A percentile compares a stretch with the other conserved stretches of the same genome.
phyloP scores from a whole-genome alignment of 1,140 invertebrate species.

The Acromyrmex charruanus region DNA sequence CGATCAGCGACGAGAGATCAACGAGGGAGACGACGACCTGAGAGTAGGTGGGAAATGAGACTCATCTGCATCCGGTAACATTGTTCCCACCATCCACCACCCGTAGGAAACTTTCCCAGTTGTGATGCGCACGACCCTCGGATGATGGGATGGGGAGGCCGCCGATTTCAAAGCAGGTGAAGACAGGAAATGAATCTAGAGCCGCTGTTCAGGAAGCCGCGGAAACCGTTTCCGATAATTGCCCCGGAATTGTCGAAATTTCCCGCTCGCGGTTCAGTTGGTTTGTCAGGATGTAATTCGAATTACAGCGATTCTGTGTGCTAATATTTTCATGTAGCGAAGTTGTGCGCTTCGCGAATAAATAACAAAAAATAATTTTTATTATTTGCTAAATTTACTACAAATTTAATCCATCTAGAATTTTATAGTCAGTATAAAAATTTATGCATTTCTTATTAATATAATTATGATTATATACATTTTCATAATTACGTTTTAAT shows the following conservation, averaged over 20 bases:
- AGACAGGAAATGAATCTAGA: constrained; percentile 72
- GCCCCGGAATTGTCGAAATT: constrained; percentile 67
- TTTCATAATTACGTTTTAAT: neutral
- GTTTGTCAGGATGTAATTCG: constrained; percentile 53
- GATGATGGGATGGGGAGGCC: constrained; percentile 27
- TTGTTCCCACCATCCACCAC: constrained; percentile 67
- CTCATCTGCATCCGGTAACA: constrained; percentile 77
- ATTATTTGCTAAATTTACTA: neutral
- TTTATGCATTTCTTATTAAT: neutral
- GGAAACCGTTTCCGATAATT: constrained; percentile 68
- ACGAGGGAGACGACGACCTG: constrained; percentile 39
- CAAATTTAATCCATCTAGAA: neutral
- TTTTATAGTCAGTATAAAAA: neutral
- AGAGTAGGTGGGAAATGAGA: constrained; percentile 68
- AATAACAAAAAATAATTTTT: neutral
- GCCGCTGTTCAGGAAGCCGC: constrained; percentile 66
- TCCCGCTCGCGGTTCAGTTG: neutral
- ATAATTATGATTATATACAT: neutral
- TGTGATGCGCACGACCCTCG: constrained; percentile 42
- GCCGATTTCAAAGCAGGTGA: constrained; percentile 66
- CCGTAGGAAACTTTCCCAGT: constrained; percentile 64
- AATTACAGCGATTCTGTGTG: constrained; percentile 16
- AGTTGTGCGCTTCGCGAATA: neutral
- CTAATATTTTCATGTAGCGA: constrained; percentile 5
- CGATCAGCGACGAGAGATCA: constrained; percentile 61